Conservation (phyloP, 2,113 vertebrate species). For the Octodon degus region DNA sequence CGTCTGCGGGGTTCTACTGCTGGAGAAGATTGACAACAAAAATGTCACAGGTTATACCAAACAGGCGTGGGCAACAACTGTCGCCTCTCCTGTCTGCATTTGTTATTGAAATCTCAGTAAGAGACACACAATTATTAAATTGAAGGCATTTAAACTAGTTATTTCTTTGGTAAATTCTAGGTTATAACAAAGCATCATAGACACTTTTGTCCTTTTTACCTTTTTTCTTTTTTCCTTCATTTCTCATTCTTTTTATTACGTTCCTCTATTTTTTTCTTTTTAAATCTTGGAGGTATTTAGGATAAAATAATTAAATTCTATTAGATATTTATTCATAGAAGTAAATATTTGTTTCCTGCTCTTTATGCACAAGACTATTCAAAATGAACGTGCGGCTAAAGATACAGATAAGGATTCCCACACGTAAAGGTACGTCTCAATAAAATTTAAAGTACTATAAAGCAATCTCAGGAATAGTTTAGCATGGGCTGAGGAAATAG, state of each 20-base stretch:
- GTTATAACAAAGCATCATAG: neutral
- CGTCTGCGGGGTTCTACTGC: neutral
- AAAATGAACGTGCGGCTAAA: neutral
- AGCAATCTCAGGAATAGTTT: neutral
- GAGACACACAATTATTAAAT: neutral
- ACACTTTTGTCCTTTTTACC: neutral
- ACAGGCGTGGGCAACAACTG: neutral
- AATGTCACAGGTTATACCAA: neutral
- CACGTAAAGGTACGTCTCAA: neutral
- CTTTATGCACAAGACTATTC: neutral
- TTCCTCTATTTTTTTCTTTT: neutral
- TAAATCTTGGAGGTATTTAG: neutral
- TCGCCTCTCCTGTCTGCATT: neutral
- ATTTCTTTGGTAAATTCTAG: neutral
- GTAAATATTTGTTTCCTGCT: neutral
- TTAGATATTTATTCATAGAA: neutral
- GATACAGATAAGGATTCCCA: neutral
- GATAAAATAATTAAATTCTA: neutral
- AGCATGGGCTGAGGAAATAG: neutral
- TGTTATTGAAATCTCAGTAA: neutral
- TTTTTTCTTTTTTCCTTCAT: too few relatives aligned
- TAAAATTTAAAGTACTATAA: neutral
- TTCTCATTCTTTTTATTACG: neutral
- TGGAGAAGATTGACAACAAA: neutral
- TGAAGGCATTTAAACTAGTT: neutral